Evolutionary conservation across 2,888 invertebrate species (phyloP), one percentile per base, ranked within the genome.

Genomic region (Cheiracanthium punctorium): DNA sequence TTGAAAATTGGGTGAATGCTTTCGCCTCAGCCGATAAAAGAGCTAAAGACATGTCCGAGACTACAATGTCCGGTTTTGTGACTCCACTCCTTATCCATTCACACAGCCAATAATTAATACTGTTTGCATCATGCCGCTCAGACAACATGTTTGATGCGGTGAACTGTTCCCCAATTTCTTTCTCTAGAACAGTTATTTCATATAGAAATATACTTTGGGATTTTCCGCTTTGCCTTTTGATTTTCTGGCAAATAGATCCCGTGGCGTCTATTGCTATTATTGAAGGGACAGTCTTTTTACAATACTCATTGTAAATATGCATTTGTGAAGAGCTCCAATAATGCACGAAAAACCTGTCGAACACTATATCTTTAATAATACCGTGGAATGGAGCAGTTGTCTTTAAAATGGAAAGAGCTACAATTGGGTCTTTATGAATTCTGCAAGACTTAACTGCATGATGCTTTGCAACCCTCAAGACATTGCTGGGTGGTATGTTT

Each of bases 111-210:
- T 24, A 58, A 20, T 58, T 14, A n/a, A 58, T 58, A 4, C n/a
- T 58, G 20, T 58, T 58, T 58, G 58, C 28, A 58, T 58, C 58
- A 58, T 58, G 58, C n/a, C n/a, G 12, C 58, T 58, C 58, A 10
- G 58, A 24, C 8, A 58, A 24, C 58, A 58, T 58, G 28, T 58
- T 58, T 0, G 58, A n/a, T n/a, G 20, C 58, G 28, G 58, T 24
- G n/a, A n/a, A 58, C 20, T 58, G 58, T 14, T 58, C 8, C n/a
- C 28, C 28, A n/a, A 1, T 10, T 24, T 58, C 20, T 58, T 8
- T 58, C 12, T 58, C 58, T 10, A 20, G 28, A 58, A 58, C 28
- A 14, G 58, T 58, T n/a, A 58, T n/a, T 58, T 58, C 58, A 24
- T 58, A 58, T n/a, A 58, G n/a, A 58, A 58, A 20, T 14, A 58